Evolutionary conservation across 2,797 vertebrate species (phyloP).

Genomic region (Knipowitschia caucasica): DNA sequence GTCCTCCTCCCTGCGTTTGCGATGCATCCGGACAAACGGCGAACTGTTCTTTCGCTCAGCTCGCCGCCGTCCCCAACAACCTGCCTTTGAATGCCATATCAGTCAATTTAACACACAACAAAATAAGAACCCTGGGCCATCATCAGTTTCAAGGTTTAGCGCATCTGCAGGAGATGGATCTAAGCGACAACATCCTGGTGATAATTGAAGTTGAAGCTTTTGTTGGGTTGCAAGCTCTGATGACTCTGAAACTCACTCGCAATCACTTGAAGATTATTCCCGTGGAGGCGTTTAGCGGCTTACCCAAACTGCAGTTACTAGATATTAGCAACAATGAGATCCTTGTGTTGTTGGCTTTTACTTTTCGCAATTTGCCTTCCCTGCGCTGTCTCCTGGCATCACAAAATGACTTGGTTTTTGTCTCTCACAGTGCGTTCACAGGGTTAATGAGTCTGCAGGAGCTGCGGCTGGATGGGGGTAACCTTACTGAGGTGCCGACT

Average conservation of each 20-base stretch:
- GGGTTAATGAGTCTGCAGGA: slow-evolving; percentile 74
- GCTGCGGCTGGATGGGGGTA: slow-evolving; percentile 79
- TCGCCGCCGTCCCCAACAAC: slow-evolving; percentile 66
- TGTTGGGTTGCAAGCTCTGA: slow-evolving; percentile 69
- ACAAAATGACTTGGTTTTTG: slow-evolving; percentile 82
- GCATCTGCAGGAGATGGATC: slow-evolving; percentile 78
- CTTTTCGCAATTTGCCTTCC: slow-evolving; percentile 74
- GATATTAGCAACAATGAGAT: slow-evolving; percentile 84
- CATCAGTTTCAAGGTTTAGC: slow-evolving; percentile 74
- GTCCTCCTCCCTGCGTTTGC: slow-evolving; percentile 79
- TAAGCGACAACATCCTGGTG: slow-evolving; percentile 76
- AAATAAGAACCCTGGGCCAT: slow-evolving; percentile 70
- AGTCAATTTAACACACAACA: slow-evolving; percentile 80
- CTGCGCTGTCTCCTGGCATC: slow-evolving; percentile 74
- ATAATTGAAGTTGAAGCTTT: slow-evolving; percentile 78
- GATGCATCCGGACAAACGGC: slow-evolving; percentile 57
- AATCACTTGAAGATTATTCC: slow-evolving; percentile 83
- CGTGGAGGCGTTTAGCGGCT: slow-evolving; percentile 74
- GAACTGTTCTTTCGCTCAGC: slow-evolving; percentile 74
- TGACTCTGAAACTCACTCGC: slow-evolving; percentile 70
- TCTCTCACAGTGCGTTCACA: slow-evolving; percentile 78
- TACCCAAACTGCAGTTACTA: slow-evolving; percentile 72
- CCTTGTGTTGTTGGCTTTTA: slow-evolving; percentile 83
- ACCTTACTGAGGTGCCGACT: slow-evolving; percentile 79
- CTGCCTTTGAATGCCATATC: slow-evolving; percentile 67